Evolutionary conservation across 2,113 vertebrate genomes (phyloP).

Genomic region (Ammodytes marinus): DNA sequence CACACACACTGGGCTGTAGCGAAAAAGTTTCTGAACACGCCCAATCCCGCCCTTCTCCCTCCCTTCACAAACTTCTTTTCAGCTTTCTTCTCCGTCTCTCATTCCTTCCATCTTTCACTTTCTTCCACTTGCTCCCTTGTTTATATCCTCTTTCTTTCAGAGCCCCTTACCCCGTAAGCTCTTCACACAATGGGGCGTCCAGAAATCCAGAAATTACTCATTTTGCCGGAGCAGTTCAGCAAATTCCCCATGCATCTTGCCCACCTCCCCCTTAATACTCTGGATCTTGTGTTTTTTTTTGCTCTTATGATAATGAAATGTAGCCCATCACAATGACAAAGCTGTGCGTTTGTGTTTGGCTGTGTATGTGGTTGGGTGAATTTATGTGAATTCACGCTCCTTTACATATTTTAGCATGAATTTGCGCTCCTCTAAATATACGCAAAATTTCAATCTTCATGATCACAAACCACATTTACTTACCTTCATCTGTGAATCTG

Average conservation of each 20-base stretch:
- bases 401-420: constrained; percentile 46
- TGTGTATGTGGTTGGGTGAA: constrained; percentile 33
- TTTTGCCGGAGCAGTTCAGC: constrained; percentile 73
- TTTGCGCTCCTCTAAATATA: constrained; percentile 2
- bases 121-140: constrained; percentile 70
- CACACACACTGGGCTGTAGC: constrained; percentile 84
- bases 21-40: constrained; percentile 86
- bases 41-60: constrained; percentile 79
- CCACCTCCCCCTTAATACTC: constrained; percentile 48
- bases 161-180: constrained; percentile 78
- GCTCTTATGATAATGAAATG: constrained; percentile 64
- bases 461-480: constrained; percentile 16
- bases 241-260: constrained; percentile 69
- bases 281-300: constrained; percentile 44
- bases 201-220: constrained; percentile 86
- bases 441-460: constrained; percentile 17
- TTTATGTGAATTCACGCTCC: constrained; percentile 47
- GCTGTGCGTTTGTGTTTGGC: constrained; percentile 41
- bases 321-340: constrained; percentile 66
- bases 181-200: constrained; percentile 81
- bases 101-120: constrained; percentile 78
- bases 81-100: constrained; percentile 63
- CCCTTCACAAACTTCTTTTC: constrained; percentile 79
- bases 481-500: not conserved
- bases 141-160: constrained; percentile 74